Evolutionary conservation across 2,888 invertebrate species (phyloP).

Genomic region (Himalopsyche anomala): DNA sequence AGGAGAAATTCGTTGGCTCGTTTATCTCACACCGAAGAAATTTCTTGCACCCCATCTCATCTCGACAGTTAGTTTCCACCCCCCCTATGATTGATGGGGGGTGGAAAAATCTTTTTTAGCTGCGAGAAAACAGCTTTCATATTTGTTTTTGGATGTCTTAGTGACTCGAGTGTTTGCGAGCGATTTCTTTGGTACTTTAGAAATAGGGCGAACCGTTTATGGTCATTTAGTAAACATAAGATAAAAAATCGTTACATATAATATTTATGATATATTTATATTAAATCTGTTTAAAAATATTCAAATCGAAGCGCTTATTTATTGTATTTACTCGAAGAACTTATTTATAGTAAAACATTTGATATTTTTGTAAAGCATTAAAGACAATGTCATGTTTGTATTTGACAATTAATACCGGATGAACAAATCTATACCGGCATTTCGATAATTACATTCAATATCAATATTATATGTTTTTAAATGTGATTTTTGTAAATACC

Average conservation of each 20-base stretch:
- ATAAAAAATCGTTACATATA: neutral
- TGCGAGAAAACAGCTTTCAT: constrained; percentile 59
- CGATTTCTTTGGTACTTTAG: constrained; percentile 37
- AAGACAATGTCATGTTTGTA: no score
- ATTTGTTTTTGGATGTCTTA: constrained; percentile 59
- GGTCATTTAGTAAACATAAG: neutral
- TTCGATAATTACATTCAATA: no score
- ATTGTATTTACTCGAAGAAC: no score
- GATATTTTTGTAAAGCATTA: no score
- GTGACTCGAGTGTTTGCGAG: constrained; percentile 39
- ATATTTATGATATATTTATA: no score
- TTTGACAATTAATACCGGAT: no score
- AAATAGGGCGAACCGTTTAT: neutral
- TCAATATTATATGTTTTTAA: no score
- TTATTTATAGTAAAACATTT: no score
- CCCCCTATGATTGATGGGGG: constrained; percentile 60
- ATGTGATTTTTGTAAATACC: no score
- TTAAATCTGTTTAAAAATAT: no score
- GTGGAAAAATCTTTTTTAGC: constrained; percentile 53
- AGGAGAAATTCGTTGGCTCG: constrained; percentile 19
- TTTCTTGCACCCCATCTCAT: constrained; percentile 21
- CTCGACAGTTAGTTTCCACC: constrained; percentile 4
- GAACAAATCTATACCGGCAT: no score
- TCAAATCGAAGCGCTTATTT: no score
- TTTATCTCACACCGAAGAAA: constrained; percentile 2